Conservation (phyloP, 2,113 vertebrate species). For the Scortum barcoo region DNA sequence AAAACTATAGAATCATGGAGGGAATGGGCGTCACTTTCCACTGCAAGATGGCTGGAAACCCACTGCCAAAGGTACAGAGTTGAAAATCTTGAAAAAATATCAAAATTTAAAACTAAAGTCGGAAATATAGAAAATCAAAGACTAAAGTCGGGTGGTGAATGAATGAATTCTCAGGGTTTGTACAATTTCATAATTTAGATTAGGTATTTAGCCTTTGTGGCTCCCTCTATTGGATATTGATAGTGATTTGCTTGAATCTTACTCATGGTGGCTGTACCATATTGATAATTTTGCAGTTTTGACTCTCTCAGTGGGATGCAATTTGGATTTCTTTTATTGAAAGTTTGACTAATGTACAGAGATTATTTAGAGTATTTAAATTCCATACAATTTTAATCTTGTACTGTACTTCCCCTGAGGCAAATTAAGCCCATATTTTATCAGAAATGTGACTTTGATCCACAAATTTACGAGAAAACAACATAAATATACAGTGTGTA, state of each 20-base stretch:
- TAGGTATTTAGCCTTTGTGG: neutral
- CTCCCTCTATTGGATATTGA: neutral
- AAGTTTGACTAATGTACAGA: too few species aligned
- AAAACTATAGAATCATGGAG: conserved; percentile 95
- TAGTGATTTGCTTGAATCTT: too few species aligned
- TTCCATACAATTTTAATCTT: too few species aligned
- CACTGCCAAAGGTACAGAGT: conserved; percentile 92
- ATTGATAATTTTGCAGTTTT: too few species aligned
- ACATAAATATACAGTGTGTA: too few species aligned
- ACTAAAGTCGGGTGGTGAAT: neutral
- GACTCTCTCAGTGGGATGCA: too few species aligned
- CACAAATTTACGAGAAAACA: neutral
- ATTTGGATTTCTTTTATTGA: too few species aligned
- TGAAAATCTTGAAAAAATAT: conserved; percentile 47
- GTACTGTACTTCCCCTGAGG: too few species aligned
- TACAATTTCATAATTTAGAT: neutral
- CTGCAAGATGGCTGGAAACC: conserved; percentile 93
- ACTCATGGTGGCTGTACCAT: too few species aligned
- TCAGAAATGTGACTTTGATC: neutral
- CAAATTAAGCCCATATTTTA: too few species aligned
- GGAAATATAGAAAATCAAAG: neutral
- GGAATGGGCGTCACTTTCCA: conserved; percentile 96
- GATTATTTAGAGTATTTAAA: too few species aligned
- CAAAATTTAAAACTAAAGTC: neutral
- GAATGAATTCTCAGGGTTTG: neutral